Evolutionary conservation across 2,113 vertebrate species (phyloP).

Genomic region (Leiothrix lutea): DNA sequence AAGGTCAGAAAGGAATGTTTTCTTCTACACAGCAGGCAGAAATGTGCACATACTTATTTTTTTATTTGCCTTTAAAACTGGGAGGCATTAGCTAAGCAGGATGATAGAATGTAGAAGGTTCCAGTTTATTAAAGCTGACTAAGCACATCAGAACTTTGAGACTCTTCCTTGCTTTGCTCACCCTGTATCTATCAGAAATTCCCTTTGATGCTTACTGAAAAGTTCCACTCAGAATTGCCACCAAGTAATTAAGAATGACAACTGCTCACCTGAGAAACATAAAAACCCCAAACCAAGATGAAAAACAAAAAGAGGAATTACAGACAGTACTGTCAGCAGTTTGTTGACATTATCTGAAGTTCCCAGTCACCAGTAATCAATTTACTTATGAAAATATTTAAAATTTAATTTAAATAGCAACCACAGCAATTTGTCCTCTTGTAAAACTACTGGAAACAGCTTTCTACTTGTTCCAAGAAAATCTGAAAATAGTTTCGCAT

Average conservation of each 20-base stretch:
- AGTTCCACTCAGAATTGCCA: neutral
- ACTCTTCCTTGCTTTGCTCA: neutral
- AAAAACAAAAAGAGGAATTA: neutral
- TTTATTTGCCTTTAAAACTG: neutral
- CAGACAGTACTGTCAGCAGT: neutral
- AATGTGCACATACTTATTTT: neutral
- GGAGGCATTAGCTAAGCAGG: neutral
- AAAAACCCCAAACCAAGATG: neutral
- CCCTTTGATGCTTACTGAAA: neutral
- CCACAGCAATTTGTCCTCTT: neutral
- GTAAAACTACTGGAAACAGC: neutral
- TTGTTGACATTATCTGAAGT: neutral
- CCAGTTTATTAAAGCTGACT: neutral
- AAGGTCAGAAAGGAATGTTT: conserved; percentile 28
- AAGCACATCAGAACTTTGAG: neutral
- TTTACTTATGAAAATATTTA: neutral
- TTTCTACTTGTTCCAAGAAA: neutral
- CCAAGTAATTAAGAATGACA: conserved; percentile 10
- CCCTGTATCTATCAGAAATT: neutral
- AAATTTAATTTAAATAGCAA: neutral
- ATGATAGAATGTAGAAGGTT: neutral
- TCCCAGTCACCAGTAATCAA: neutral
- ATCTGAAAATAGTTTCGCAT: neutral
- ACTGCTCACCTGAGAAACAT: neutral
- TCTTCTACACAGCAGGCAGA: neutral